Conservation (phyloP, 2,113 vertebrate species). For the Tauraco erythrolophus region DNA sequence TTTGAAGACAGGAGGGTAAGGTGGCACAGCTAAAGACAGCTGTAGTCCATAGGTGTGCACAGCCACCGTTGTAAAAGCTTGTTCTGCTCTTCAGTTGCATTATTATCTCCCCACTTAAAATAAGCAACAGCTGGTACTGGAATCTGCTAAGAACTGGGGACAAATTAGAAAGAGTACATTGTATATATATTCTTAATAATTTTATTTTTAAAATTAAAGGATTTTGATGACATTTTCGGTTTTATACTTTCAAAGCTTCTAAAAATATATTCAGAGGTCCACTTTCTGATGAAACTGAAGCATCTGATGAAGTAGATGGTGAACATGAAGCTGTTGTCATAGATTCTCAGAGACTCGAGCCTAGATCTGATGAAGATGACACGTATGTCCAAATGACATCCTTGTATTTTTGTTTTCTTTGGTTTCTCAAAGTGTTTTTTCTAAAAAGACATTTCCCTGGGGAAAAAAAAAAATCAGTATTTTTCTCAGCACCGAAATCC, state of each 20-base stretch:
- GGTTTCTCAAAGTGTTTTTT: background rate
- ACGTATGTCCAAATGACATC: conserved; percentile 80
- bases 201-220: background rate
- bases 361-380: conserved; percentile 90
- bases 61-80: background rate
- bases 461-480: background rate
- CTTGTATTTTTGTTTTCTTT: background rate
- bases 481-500: background rate
- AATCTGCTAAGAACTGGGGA: background rate
- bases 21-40: background rate
- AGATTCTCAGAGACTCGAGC: conserved; percentile 82
- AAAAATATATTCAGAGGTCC: conserved; percentile 78
- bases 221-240: background rate
- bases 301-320: conserved; percentile 82
- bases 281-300: conserved; percentile 56
- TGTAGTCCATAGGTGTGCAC: no score
- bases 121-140: background rate
- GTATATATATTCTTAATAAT: background rate
- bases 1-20: background rate
- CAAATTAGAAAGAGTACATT: background rate
- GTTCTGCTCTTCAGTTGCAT: background rate
- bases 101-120: background rate
- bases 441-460: background rate
- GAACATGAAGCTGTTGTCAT: conserved; percentile 46
- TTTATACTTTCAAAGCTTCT: conserved; percentile 59